These are phyloP conservation scores for Whitmania pigra DNA, from an alignment of 1,140 invertebrate species.

Conservation along the genomic window DNA sequence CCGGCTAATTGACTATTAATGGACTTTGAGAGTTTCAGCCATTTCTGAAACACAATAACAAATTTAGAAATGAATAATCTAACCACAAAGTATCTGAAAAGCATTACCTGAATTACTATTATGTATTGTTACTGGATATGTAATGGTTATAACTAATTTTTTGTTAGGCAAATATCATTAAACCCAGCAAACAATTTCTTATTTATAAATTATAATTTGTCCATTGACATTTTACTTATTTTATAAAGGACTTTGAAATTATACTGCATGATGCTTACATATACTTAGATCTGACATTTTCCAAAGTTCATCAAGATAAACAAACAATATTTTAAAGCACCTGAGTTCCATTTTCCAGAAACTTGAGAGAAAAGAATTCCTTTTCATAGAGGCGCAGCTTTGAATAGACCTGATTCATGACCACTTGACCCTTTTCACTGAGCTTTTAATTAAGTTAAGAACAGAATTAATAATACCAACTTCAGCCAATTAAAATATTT, in stretches of 20 bases:
- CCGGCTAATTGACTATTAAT: neutral
- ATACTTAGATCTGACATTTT: neutral
- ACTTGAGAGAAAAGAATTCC: too few relatives aligned
- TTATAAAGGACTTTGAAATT: neutral
- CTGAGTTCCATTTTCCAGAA: too few relatives aligned
- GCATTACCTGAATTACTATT: neutral
- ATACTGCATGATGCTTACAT: neutral
- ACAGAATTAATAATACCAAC: too few relatives aligned
- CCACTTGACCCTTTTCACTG: too few relatives aligned
- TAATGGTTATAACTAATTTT: neutral
- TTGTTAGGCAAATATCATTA: neutral
- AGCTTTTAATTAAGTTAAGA: too few relatives aligned
- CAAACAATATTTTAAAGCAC: too few relatives aligned
- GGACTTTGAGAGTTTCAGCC: conserved; percentile 7
- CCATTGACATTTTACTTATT: neutral
- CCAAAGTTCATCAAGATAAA: too few relatives aligned
- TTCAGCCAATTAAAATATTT: too few relatives aligned
- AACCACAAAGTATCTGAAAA: neutral
- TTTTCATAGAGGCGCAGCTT: too few relatives aligned
- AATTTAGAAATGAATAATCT: neutral
- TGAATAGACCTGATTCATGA: too few relatives aligned
- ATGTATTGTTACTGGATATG: neutral
- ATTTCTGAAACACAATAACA: neutral
- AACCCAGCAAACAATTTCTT: neutral
- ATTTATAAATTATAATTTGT: conserved; percentile 10